These are phyloP conservation scores for Nettapus auritus DNA, from an alignment of 2,113 vertebrate genomes.

Conservation along the genomic window DNA sequence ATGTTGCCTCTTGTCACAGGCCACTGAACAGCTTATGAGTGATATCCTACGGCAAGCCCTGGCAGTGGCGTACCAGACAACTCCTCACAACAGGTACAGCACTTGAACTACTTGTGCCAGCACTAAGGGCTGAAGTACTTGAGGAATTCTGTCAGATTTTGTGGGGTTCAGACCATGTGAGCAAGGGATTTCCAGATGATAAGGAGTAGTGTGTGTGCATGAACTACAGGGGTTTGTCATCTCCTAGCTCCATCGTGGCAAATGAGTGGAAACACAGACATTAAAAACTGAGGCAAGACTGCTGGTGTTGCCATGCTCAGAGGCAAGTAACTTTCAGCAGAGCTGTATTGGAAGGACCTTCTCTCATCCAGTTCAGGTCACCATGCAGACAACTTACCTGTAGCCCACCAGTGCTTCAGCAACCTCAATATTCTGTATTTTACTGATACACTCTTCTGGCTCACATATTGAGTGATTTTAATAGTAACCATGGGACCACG, in stretches of 20 bases:
- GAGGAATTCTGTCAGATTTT: not conserved
- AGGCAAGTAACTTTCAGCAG: not conserved
- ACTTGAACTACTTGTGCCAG: not conserved
- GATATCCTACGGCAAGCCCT: slow-evolving; percentile 92
- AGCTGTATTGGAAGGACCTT: not conserved
- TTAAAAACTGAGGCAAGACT: not conserved
- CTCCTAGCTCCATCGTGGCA: not conserved
- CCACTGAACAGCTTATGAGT: slow-evolving; percentile 92
- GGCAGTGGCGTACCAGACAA: slow-evolving; percentile 85
- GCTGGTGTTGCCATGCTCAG: not conserved
- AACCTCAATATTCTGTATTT: not conserved
- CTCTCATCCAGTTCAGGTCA: not conserved
- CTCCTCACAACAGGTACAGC: slow-evolving; percentile 92
- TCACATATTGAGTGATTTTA: not conserved
- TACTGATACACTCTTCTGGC: not conserved
- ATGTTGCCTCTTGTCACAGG: slow-evolving; percentile 74
- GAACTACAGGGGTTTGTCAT: not conserved
- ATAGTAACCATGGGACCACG: not conserved
- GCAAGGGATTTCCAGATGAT: not conserved
- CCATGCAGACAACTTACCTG: not conserved
- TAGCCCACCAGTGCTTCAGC: not conserved
- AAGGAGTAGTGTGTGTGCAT: not conserved
- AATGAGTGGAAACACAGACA: not conserved
- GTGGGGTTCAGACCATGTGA: not conserved
- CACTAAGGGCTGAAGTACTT: not conserved